Conservation (phyloP, 2,888 invertebrate species). For the Hydroisotoma schaefferi region DNA sequence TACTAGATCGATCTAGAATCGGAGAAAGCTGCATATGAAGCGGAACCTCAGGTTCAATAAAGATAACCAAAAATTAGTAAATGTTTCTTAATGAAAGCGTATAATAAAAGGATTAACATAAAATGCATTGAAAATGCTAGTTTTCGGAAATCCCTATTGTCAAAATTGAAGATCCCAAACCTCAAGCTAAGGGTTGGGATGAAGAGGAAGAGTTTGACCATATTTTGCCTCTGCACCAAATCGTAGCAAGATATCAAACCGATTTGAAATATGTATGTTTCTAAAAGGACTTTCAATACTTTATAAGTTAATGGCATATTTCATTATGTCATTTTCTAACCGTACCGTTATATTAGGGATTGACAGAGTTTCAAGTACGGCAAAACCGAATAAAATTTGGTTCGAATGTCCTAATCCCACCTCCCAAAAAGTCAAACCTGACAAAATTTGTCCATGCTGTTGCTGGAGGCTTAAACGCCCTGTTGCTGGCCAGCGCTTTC, state of each 20-base stretch:
- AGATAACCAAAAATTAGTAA: too few relatives aligned
- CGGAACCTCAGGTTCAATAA: too few relatives aligned
- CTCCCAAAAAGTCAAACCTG: constrained; percentile 56
- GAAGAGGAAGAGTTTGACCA: constrained; percentile 40
- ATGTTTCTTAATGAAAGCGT: too few relatives aligned
- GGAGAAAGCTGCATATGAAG: too few relatives aligned
- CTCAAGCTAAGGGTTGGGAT: constrained; percentile 37
- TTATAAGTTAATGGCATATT: neutral
- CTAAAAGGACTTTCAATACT: neutral
- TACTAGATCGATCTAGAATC: too few relatives aligned
- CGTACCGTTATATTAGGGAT: constrained; percentile 51
- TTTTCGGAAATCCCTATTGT: constrained; percentile 26
- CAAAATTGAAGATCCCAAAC: constrained; percentile 17
- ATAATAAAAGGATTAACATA: too few relatives aligned
- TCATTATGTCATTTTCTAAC: neutral
- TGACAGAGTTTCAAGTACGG: constrained; percentile 53
- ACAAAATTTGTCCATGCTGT: constrained; percentile 57
- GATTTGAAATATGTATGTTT: constrained; percentile 17
- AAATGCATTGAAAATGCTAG: too few relatives aligned
- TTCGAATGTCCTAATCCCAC: constrained; percentile 54
- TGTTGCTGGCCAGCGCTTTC: constrained; percentile 55
- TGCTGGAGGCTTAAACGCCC: constrained; percentile 56
- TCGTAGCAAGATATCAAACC: constrained; percentile 22
- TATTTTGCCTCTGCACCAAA: constrained; percentile 36
- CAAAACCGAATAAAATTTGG: constrained; percentile 52